Base-by-base conservation (phyloP, 2,113 vertebrate species). In the Muntiacus reevesi region DNA sequence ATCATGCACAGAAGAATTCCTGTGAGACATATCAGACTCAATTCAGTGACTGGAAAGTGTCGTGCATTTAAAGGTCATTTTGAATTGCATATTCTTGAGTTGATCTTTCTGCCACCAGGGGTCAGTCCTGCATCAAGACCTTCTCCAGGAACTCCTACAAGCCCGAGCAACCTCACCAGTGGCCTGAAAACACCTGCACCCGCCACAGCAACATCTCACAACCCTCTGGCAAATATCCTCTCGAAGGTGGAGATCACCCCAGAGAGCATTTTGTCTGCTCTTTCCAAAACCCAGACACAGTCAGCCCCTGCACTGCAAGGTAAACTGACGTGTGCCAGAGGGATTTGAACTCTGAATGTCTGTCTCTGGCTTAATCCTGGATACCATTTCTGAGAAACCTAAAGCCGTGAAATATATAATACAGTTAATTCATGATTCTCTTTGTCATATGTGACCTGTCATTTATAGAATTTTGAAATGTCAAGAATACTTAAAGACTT, bases 191-290 rank as follows among this genome's bases (percentile, higher is more conserved):
- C 99, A 13, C 98, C 99, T 3, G 98, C 98, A 6, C 91, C 99
- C 11, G 99, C 99, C 40, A 98, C 99, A 0, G 97, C 99, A 9
- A 28, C 97, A 89, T 94, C 98, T 97, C 94, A 99, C 2, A 99
- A 99, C 81, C 99, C 99, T 0, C 98, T 99, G 97, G 99, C 99
- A 64, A 99, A 99, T 96, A 99, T 99, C 92, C 98, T 99, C 97
- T 99, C 99, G 21, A 99, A 99, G 83, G 99, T 99, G 33, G 99
- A 99, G 98, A 99, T 99, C 97, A 99, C 99, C 91, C 99, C 99
- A 0, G 99, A 99, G 97, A 99, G 99, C 93, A 99, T 99, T 87
- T 98, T 99, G 17, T 99, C 99, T 0, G 99, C 99, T 33, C 99
- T 99, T 97, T 99, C 99, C 93, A 99, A 99, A 99, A 99, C 99